Evolutionary conservation across 2,797 vertebrate genomes (phyloP).

Genomic region (Chelon labrosus): DNA sequence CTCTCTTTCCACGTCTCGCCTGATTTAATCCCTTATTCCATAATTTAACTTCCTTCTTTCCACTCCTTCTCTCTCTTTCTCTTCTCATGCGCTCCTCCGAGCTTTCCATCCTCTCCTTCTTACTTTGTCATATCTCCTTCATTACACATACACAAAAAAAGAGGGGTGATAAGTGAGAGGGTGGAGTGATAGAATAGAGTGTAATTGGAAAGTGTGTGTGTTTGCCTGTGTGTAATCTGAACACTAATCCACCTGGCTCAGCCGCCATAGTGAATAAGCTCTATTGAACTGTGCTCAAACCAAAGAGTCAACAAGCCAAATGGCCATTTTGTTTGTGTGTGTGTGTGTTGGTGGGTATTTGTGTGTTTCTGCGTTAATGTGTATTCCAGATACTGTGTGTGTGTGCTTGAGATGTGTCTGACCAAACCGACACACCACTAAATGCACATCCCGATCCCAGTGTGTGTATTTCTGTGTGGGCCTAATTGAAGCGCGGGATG

Average conservation of each 20-base stretch:
- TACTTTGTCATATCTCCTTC: conserved; percentile 31
- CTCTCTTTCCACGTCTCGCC: conserved; percentile 3
- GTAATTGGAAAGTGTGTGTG: conserved; percentile 18
- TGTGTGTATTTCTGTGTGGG: conserved; percentile 4
- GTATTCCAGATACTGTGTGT: neutral
- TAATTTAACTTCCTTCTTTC: conserved; percentile 23
- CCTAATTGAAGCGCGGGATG: conserved; percentile 44
- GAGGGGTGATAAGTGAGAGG: conserved; percentile 11
- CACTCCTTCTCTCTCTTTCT: neutral
- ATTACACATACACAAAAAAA: conserved; percentile 17
- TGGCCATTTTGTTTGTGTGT: neutral
- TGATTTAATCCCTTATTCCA: conserved; percentile 45
- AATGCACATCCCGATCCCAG: neutral
- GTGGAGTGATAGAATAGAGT: conserved; percentile 22
- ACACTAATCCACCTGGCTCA: conserved; percentile 29
- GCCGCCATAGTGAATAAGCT: conserved; percentile 17
- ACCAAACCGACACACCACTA: neutral
- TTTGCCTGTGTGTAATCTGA: conserved; percentile 12
- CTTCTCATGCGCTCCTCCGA: conserved; percentile 8
- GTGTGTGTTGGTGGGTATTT: neutral
- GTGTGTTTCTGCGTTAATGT: neutral
- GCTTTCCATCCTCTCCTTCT: conserved; percentile 5
- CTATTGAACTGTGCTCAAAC: conserved; percentile 16
- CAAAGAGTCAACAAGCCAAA: conserved; percentile 2
- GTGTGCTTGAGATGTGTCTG: neutral